Evolutionary conservation across 1,140 invertebrate species (phyloP).

Genomic region (Bilobella aurantiaca): DNA sequence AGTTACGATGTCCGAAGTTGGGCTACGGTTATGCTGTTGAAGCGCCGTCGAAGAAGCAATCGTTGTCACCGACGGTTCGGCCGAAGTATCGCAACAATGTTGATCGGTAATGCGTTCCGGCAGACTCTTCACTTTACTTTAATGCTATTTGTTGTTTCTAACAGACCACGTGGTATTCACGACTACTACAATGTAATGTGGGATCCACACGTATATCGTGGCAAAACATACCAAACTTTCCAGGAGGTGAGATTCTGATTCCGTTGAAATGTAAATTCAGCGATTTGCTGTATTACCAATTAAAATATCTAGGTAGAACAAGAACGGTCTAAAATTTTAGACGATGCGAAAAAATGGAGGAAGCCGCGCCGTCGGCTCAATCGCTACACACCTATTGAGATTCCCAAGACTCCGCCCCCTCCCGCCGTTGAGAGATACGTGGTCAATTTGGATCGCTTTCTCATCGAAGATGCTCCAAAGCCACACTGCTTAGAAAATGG

Average conservation of each 20-base stretch:
- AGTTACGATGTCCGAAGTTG: not conserved
- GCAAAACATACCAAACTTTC: slow-evolving; percentile 2
- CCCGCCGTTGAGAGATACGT: not conserved
- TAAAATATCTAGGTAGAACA: slow-evolving; percentile 1
- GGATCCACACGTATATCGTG: slow-evolving; percentile 20
- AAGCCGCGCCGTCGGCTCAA: not conserved
- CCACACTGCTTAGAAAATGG: too few relatives aligned
- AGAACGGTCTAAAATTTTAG: not conserved
- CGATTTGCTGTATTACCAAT: too few relatives aligned
- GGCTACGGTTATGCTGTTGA: not conserved
- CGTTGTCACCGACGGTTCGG: too few relatives aligned
- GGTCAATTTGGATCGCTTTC: not conserved
- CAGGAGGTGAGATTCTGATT: not conserved
- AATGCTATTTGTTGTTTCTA: not conserved
- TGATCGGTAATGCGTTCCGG: not conserved
- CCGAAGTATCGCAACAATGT: not conserved
- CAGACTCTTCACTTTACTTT: not conserved
- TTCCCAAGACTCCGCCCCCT: not conserved
- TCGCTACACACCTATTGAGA: not conserved
- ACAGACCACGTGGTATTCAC: slow-evolving; percentile 13
- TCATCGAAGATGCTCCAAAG: not conserved
- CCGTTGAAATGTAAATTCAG: too few relatives aligned
- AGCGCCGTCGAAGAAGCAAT: too few relatives aligned
- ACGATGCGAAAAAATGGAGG: not conserved
- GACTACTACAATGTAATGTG: slow-evolving; percentile 27